Evolutionary conservation across 2,797 vertebrate species (phyloP).

Genomic region (Bucorvus abyssinicus): DNA sequence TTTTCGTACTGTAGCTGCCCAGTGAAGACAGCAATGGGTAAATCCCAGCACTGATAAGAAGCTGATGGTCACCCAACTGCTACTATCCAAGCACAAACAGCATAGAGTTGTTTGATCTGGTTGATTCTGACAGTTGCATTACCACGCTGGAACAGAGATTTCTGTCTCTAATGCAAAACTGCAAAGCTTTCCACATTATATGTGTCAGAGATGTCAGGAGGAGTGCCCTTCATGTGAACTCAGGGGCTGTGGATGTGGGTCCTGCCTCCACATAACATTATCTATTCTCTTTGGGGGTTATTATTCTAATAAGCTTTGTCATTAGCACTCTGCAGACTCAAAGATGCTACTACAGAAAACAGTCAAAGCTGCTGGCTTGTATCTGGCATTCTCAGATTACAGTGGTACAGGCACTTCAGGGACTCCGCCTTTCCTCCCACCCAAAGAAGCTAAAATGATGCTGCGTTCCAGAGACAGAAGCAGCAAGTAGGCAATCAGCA

Average conservation of each 20-base stretch:
- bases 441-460: not conserved
- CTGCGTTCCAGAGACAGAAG: not conserved
- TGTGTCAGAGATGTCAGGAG: not conserved
- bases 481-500: not conserved
- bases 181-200: not conserved
- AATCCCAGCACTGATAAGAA: not conserved
- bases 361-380: not conserved
- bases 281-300: not conserved
- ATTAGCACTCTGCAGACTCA: conserved; percentile 24
- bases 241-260: not conserved
- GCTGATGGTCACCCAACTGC: not conserved
- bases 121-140: not conserved
- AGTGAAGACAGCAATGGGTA: not conserved
- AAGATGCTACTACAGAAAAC: conserved; percentile 27
- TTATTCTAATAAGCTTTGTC: conserved; percentile 14
- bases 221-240: conserved; percentile 18
- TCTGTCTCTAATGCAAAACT: not conserved
- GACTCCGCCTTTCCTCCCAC: not conserved
- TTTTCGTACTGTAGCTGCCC: not conserved
- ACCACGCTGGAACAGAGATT: not conserved
- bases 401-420: conserved; percentile 3
- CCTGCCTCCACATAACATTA: not conserved
- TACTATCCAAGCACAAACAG: not conserved
- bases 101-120: not conserved
- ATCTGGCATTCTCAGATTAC: conserved; percentile 21